Evolutionary conservation across 2,797 vertebrate genomes (phyloP), one percentile per base, ranked within the genome.

Genomic region (Tangara arthus): DNA sequence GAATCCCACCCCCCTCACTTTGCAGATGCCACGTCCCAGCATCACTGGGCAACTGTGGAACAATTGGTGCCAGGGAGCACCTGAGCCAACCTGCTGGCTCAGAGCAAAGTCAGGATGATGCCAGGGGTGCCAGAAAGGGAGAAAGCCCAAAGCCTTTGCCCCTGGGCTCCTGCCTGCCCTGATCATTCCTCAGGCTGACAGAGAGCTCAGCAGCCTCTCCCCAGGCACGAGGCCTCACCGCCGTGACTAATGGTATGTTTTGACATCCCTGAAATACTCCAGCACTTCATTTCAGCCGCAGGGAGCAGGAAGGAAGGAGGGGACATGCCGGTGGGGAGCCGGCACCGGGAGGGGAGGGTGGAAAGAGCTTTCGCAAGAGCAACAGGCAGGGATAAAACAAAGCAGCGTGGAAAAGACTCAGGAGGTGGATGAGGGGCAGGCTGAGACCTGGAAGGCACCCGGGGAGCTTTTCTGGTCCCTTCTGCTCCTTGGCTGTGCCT

Each of bases 251-350:
- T 34, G 52, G 91, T 59, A 21, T 96, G 86, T 95, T 97, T 96
- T 96, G 95, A 97, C 95, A 95, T 93, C 96, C 90, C 96, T 94
- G 94, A 96, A 96, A 96, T 78, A 89, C 91, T 95, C 95, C 87
- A 73, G 82, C 92, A 85, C 76, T 84, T 89, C 77, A 32, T 93
- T 95, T 84, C 66, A 94, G 91, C 90, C 75, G 1, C 64, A 20
- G 94, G 93, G 94, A 96, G 91, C 81, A 78, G 73, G 91, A 96
- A 92, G 82, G 57, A 90, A 87, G 88, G 93, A 92, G 84, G 82
- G 79, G 35, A 93, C 46, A 5, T 10, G 82, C 56, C 39, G 32
- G 28, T 82, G 60, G 86, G 82, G 75, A 87, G 46, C 77, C 3
- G 3, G 63, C 68, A 66, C 66, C 1, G 0, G 77, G 30, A 93